Percentiles rank a stretch among this genome's conserved stretches.
Evolutionary conservation across 2,888 invertebrate genomes (phyloP).

Genomic region (Cybosia mesomella): DNA sequence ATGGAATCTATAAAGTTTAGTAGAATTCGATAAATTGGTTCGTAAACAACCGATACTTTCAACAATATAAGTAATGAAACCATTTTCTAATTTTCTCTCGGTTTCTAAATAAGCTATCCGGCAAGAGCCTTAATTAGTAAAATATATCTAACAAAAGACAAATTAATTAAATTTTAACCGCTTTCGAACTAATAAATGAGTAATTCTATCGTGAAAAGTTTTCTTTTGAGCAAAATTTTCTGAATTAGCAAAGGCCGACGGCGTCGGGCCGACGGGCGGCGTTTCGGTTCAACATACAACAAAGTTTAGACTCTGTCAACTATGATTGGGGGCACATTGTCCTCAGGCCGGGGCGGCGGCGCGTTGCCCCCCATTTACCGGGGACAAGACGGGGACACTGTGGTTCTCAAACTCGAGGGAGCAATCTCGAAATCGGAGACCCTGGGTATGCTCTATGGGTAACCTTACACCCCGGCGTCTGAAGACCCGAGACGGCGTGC

Average conservation of each 20-base stretch:
- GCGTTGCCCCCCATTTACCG: too few species aligned
- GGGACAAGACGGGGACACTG: too few species aligned
- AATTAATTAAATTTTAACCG: conserved; percentile 54
- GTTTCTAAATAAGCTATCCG: background rate
- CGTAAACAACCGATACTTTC: background rate
- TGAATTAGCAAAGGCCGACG: conserved; percentile 51
- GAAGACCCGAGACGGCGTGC: too few species aligned
- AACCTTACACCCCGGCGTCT: too few species aligned
- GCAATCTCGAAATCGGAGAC: too few species aligned
- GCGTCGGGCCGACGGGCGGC: background rate
- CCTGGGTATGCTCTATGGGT: too few species aligned
- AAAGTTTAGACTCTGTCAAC: conserved; percentile 67
- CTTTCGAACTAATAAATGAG: conserved; percentile 69
- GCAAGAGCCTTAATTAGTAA: conserved; percentile 30
- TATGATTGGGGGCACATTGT: conserved; percentile 54
- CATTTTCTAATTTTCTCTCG: background rate
- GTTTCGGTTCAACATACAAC: conserved; percentile 21
- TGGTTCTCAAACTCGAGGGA: too few species aligned
- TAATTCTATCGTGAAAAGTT: conserved; percentile 66
- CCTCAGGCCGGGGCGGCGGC: too few species aligned
- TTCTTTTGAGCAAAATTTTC: conserved; percentile 55
- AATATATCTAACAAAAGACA: conserved; percentile 54
- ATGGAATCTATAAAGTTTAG: background rate
- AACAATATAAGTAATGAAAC: background rate
- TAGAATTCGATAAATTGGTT: too few species aligned